A percentile compares a stretch with the other conserved stretches of the same genome.
Evolutionary conservation across 2,113 vertebrate genomes (phyloP).

Genomic region (Rhea pennata): DNA sequence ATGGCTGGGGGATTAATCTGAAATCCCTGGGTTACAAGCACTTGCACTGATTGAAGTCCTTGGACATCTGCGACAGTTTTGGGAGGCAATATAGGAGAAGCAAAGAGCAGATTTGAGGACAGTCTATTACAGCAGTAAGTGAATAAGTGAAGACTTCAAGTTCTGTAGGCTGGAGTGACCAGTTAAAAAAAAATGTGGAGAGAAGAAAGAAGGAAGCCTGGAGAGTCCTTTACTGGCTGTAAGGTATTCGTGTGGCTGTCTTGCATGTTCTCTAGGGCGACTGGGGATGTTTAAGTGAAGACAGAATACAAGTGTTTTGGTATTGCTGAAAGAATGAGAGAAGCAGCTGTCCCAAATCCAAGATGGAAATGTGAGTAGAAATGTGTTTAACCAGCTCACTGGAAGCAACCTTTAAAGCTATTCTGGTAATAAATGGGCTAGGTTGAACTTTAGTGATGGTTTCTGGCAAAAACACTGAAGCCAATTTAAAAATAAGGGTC

Average conservation of each 20-base stretch:
- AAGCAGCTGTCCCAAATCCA: not conserved
- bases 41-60: not conserved
- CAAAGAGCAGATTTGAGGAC: not conserved
- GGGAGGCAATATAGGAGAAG: not conserved
- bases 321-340: not conserved
- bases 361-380: not conserved
- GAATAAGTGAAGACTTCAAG: not conserved
- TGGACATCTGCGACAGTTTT: not conserved
- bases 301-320: not conserved
- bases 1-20: not conserved
- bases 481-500: conserved; percentile 48
- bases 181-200: not conserved
- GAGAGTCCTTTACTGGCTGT: not conserved
- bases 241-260: not conserved
- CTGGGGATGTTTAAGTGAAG: not conserved
- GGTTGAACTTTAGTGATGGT: not conserved
- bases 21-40: not conserved
- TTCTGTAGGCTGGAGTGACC: not conserved
- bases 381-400: not conserved
- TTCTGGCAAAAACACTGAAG: conserved; percentile 27
- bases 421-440: not conserved
- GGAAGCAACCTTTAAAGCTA: not conserved
- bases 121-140: not conserved
- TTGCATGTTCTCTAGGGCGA: not conserved
- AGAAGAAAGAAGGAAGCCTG: not conserved